These are phyloP conservation scores for Dendrolimus punctatus DNA, from an alignment of 1,140 invertebrate genomes.

Conservation along the genomic window DNA sequence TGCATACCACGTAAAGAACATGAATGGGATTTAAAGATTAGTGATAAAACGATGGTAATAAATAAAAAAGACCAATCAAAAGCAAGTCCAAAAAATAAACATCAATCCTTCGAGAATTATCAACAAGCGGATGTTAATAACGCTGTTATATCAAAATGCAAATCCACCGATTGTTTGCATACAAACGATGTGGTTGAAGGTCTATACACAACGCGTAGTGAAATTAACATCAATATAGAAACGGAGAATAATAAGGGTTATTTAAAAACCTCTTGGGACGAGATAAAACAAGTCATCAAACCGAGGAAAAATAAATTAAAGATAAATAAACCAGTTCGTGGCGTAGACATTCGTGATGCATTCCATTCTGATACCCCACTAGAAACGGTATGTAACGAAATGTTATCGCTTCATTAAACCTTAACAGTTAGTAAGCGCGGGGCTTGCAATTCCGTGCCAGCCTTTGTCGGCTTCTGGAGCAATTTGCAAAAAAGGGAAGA, in stretches of 20 bases:
- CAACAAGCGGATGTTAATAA: slow-evolving; percentile 8
- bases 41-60: slow-evolving; percentile 12
- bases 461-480: too few relatives aligned
- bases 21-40: slow-evolving; percentile 29
- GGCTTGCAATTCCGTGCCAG: too few relatives aligned
- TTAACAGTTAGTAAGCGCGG: not conserved
- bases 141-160: slow-evolving; percentile 16
- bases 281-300: slow-evolving; percentile 26
- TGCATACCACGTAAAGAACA: slow-evolving; percentile 32
- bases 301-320: slow-evolving; percentile 24
- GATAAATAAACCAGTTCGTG: slow-evolving; percentile 18
- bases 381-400: slow-evolving; percentile 23
- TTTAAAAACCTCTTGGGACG: slow-evolving; percentile 20
- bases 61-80: slow-evolving; percentile 22
- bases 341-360: slow-evolving; percentile 20
- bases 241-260: slow-evolving; percentile 3
- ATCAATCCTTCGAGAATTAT: slow-evolving; percentile 13
- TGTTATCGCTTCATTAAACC: not conserved
- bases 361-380: slow-evolving; percentile 31
- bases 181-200: slow-evolving; percentile 1
- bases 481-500: too few relatives aligned
- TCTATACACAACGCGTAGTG: slow-evolving; percentile 4
- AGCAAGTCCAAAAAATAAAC: slow-evolving; percentile 21
- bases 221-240: slow-evolving; percentile 11
- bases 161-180: slow-evolving; percentile 24